Evolutionary conservation across 2,113 vertebrate species (phyloP).

Genomic region (Burhinus bistriatus): DNA sequence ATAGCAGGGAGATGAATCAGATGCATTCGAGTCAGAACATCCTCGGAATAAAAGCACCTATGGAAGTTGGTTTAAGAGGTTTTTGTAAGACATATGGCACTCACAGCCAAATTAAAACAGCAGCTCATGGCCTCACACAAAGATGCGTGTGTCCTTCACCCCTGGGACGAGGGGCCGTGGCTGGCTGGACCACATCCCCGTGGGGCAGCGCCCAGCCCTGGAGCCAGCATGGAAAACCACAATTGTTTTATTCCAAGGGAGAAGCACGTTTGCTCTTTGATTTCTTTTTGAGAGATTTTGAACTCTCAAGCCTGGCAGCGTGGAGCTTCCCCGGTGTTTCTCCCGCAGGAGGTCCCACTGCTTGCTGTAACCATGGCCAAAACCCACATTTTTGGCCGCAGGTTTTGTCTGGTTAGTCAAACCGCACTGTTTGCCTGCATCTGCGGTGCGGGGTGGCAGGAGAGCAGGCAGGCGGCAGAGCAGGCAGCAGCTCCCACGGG

Average conservation of each 20-base stretch:
- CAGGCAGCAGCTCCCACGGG: neutral
- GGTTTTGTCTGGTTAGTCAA: neutral
- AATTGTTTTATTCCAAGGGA: neutral
- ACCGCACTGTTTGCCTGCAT: rapidly evolving
- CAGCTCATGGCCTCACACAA: neutral
- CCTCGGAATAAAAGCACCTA: neutral
- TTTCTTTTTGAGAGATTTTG: neutral
- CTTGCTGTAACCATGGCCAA: neutral
- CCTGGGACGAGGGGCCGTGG: no score
- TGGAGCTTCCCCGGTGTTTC: rapidly evolving
- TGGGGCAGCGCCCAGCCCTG: neutral
- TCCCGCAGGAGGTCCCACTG: neutral
- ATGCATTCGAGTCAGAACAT: neutral
- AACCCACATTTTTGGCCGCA: neutral
- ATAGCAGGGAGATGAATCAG: neutral
- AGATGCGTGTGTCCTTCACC: neutral
- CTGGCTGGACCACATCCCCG: neutral
- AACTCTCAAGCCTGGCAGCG: neutral
- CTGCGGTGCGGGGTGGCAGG: neutral
- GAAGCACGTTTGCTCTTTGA: rapidly evolving
- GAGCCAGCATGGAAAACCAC: neutral
- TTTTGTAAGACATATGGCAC: neutral
- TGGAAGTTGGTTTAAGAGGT: neutral
- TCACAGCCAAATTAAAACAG: neutral
- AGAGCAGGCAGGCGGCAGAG: neutral